Evolutionary conservation across 2,113 vertebrate species (phyloP), one percentile per base, ranked within the genome.

Genomic region (Dolichotis patagonum): DNA sequence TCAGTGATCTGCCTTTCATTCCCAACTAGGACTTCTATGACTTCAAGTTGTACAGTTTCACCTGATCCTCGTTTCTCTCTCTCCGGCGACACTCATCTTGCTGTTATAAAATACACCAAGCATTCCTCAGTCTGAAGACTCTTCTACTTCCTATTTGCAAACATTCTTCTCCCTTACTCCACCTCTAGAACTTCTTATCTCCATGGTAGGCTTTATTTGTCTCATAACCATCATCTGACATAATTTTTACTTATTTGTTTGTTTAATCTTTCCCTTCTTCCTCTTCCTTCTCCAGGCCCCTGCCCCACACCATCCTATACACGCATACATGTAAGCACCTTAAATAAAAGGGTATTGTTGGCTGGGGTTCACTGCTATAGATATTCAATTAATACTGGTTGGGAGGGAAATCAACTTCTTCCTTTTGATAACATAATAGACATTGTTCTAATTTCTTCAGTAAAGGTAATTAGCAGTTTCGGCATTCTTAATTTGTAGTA

Each of bases 391-490:
- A 52, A 63, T 89, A 63, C 6, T 91, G 22, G 56, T 63, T 38
- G 41, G 26, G 28, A 85, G 49, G 80, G 73, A 97, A 82, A 91
- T 77, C 38, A 82, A 85, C 60, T 77, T 96, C 52, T 82, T 93
- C 60, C 35, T 3, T 54, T 86, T 86, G 60, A 54, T 84, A 32
- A n/a, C 52, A 46, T 67, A 46, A 56, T 58, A 60, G 35, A 58
- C 30, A 71, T 82, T 78, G 60, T 49, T 96, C 69, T 82, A 20
- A 85, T 88, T 93, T 96, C 32, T 86, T 85, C 80, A 84, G 10
- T 62, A 88, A 56, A 69, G 87, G 73, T 32, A 90, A 67, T 67
- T 77, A 82, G 52, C 46, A 73, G 4, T 88, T 78, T 32, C 4
- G 35, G 16, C 83, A 54, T 96, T 92, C 54, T 95, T 87, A 46